Base-by-base conservation (phyloP, 2,797 vertebrate species). In the Scomberomorus guttatus region DNA sequence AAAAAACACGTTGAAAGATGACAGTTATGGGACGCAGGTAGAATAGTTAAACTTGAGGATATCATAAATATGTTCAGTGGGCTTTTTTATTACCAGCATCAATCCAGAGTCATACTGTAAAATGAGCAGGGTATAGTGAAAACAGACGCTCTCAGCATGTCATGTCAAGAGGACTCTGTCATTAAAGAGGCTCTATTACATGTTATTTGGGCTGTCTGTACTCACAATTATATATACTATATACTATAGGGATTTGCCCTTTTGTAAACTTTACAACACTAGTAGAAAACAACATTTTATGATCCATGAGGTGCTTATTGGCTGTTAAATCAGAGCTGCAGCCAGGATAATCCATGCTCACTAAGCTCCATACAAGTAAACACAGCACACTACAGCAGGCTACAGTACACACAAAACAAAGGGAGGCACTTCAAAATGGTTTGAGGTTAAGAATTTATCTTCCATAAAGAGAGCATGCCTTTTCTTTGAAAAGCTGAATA, bases 71-170 rank as follows among this genome's bases (percentile, higher is more conserved):
- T 13, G 22, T 46, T 24, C 6, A 29, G 20, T n/a, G 62, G 69
- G 14, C 17, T 68, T 57, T 34, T 57, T 37, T 13, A 10, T 15
- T 9, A n/a, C 32, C 51, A 62, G 29, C 17, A 72, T 70, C 44
- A 68, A 29, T 63, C 29, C 18, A 62, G n/a, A 72, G 27, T 29
- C 59, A 60, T 51, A 61, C 39, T 13, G 13, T 42, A 42, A 69
- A 50, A 76, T 6, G 17, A 29, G 27, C 29, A 24, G n/a, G 5
- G 6, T 6, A 37, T 72, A 22, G 54, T 65, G 27, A 66, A 82
- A 65, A 63, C 66, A 86, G 70, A 69, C 18, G 22, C 66, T 72
- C 5, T 11, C 6, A n/a, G 39, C 82, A 12, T 32, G 77, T 72
- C 72, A 27, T 22, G 77, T 77, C 80, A 74, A 0, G 66, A 56